Percentiles rank a stretch among this genome's conserved stretches.
phyloP scores from a whole-genome alignment of 2,888 invertebrate genomes.

The Noctua janthe region DNA sequence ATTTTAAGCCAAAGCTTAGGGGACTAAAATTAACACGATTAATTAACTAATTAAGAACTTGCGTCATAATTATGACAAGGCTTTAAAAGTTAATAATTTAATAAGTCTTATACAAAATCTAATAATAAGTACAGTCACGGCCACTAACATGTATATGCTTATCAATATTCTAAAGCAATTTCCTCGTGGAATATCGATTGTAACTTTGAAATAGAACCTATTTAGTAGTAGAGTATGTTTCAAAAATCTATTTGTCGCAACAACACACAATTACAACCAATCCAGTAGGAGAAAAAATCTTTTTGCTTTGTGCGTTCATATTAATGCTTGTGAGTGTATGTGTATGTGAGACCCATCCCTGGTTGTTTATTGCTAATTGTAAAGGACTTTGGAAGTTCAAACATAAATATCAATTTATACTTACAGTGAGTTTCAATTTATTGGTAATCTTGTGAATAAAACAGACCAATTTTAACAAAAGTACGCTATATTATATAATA shows the following conservation, averaged over 20 bases:
- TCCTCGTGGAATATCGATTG: neutral
- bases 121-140: neutral
- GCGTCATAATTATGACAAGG: neutral
- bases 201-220: neutral
- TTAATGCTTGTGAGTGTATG: neutral
- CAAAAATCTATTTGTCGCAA: neutral
- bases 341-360: neutral
- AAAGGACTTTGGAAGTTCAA: slow-evolving; percentile 12
- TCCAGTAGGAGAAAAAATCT: neutral
- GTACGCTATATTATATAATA: no score
- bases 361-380: neutral
- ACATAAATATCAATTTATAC: slow-evolving; percentile 20
- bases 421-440: slow-evolving; percentile 6
- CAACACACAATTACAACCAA: neutral
- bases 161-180: neutral
- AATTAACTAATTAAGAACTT: slow-evolving; percentile 10
- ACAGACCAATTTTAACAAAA: no score
- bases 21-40: neutral
- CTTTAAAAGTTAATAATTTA: neutral
- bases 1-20: neutral
- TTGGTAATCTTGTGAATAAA: neutral
- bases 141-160: neutral
- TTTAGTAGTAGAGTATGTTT: neutral
- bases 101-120: slow-evolving; percentile 12
- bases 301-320: neutral